These are phyloP conservation scores for Rhabdomys dilectus DNA, from an alignment of 2,113 vertebrate genomes.

Conservation along the genomic window DNA sequence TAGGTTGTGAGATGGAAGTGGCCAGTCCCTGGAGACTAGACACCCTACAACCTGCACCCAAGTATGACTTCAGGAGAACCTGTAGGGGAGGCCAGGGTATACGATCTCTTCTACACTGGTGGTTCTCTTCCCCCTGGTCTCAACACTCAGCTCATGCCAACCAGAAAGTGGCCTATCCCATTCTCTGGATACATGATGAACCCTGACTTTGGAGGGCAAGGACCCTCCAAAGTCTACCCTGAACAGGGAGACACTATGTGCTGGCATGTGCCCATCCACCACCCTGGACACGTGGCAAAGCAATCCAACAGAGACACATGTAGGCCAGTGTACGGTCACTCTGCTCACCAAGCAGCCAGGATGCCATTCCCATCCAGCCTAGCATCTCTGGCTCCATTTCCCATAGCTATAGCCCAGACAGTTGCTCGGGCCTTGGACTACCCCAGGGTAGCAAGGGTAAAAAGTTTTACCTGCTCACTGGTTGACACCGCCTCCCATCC, in stretches of 20 bases:
- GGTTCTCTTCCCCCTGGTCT: too few species aligned
- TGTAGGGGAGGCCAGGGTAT: accelerated
- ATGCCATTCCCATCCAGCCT: not conserved
- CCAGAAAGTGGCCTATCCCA: not conserved
- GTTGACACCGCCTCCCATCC: not conserved
- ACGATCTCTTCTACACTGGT: accelerated
- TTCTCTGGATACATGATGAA: not conserved
- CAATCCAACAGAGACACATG: not conserved
- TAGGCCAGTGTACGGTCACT: not conserved
- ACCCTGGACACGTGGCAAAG: not conserved
- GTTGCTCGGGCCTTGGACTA: too few species aligned
- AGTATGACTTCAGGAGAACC: accelerated
- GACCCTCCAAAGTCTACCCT: not conserved
- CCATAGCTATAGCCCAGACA: not conserved
- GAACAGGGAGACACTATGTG: accelerated
- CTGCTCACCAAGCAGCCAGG: not conserved
- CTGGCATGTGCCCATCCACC: not conserved
- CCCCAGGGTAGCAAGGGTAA: not conserved
- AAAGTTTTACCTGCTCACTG: not conserved
- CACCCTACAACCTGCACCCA: accelerated
- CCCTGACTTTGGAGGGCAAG: accelerated
- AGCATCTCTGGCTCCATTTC: not conserved
- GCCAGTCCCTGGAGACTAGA: accelerated
- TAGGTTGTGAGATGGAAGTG: not conserved
- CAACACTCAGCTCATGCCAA: not conserved